These are phyloP conservation scores for Capromys pilorides DNA, from an alignment of 2,797 vertebrate species.

Conservation along the genomic window DNA sequence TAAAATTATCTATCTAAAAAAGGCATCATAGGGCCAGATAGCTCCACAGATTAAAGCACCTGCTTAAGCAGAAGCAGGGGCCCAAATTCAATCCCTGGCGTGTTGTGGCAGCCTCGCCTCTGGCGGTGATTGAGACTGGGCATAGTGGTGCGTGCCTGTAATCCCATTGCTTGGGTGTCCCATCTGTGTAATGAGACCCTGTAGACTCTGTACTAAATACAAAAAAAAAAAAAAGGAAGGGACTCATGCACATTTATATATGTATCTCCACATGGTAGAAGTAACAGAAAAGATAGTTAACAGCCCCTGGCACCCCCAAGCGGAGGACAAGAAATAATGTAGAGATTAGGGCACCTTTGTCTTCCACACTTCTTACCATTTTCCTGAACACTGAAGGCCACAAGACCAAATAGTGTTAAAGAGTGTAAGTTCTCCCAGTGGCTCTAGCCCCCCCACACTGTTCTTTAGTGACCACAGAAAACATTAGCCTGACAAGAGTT, in stretches of 20 bases:
- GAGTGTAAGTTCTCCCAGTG: not conserved
- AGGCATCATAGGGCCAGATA: not conserved
- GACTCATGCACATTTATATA: not conserved
- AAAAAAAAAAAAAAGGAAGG: not conserved
- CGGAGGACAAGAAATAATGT: not conserved
- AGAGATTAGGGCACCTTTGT: not conserved
- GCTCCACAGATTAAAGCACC: no score
- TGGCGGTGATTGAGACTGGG: no score
- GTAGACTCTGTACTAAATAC: no score
- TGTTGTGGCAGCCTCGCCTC: no score
- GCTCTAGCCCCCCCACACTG: not conserved
- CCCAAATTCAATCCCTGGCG: no score
- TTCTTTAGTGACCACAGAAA: slow-evolving; percentile 44
- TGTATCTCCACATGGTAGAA: not conserved
- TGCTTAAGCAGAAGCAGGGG: no score
- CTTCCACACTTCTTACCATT: not conserved
- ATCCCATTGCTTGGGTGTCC: no score
- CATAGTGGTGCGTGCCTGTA: no score
- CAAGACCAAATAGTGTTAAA: not conserved
- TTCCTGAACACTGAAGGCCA: slow-evolving; percentile 15
- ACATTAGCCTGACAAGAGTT: not conserved
- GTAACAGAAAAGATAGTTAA: slow-evolving; percentile 4
- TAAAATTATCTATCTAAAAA: not conserved
- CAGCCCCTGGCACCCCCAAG: not conserved
- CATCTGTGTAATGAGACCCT: no score